A percentile compares a stretch with the other conserved stretches of the same genome.
Conservation (phyloP, 2,113 vertebrate genomes). For the Myotis yumanensis region DNA sequence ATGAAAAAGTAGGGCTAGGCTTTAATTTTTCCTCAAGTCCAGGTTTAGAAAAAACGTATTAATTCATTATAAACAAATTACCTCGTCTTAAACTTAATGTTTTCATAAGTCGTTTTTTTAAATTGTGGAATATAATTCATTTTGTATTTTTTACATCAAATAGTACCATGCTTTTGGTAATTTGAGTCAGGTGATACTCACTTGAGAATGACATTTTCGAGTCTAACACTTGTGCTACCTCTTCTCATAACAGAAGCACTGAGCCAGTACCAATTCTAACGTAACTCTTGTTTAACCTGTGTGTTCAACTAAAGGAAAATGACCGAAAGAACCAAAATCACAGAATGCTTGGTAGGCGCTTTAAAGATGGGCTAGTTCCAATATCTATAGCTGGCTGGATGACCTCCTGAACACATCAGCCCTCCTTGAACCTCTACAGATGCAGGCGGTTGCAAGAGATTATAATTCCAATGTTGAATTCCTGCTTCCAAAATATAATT, state of each 20-base stretch:
- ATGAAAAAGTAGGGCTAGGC: neutral
- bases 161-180: neutral
- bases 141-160: neutral
- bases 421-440: neutral
- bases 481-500: neutral
- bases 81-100: neutral
- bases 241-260: neutral
- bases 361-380: neutral
- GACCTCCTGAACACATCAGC: neutral
- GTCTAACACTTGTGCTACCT: neutral
- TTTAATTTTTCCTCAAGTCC: neutral
- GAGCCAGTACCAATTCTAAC: neutral
- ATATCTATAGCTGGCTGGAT: no score
- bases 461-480: neutral
- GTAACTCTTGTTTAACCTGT: neutral
- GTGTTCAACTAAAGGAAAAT: neutral
- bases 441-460: neutral
- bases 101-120: neutral
- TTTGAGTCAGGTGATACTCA: neutral
- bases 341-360: neutral
- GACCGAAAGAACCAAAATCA: neutral
- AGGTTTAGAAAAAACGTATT: neutral
- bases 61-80: neutral
- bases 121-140: neutral
- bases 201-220: neutral